Evolutionary conservation across 2,888 invertebrate species (phyloP), one percentile per base, ranked within the genome.

Genomic region (Cyaniris semiargus): DNA sequence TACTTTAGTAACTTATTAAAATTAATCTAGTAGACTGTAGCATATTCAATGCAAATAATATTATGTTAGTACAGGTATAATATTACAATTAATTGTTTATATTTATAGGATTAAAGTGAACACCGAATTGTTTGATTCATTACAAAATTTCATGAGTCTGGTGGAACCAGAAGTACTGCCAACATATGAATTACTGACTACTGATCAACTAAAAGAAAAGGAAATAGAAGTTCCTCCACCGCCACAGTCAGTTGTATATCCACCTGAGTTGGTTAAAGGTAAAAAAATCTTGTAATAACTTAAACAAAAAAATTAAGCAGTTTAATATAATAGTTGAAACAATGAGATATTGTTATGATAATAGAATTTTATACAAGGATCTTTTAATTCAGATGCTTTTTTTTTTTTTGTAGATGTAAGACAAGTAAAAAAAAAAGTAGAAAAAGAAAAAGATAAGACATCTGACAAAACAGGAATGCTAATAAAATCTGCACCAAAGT

Each of bases 231-330:
- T 94, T 79, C 94, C 95, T 4, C 86, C 92, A 2, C 84, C 94
- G 0, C 94, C 94, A 0, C 53, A 83, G 0, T 81, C 86, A 0
- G 86, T 87, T 0, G 89, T 93, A 0, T 88, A 83, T 78, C 93
- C 93, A 15, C 93, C 94, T 0, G 87, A 90, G 78, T 66, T 93
- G 48, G 85, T 88, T 18, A 89, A 86, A 89, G 94, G 94, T 93
- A 82, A 78, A 53, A 23, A 76, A 76, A 38, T 27, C 27, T 66
- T 15, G 4, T 60, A n/a, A n/a, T 8, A 53, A 53, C 13, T 53
- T 18, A 38, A 38, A 38, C 1, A 7, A 38, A 38, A 38, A 38
- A 56, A 56, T n/a, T 5, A 56, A 60, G 10, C 60, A 60, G 10
- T 60, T 23, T 21, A 21, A 21, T 60, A 1, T 10, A 10, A 1